Evolutionary conservation across 2,888 invertebrate species (phyloP), one percentile per base, ranked within the genome.

Genomic region (Notocelia uddmanniana): DNA sequence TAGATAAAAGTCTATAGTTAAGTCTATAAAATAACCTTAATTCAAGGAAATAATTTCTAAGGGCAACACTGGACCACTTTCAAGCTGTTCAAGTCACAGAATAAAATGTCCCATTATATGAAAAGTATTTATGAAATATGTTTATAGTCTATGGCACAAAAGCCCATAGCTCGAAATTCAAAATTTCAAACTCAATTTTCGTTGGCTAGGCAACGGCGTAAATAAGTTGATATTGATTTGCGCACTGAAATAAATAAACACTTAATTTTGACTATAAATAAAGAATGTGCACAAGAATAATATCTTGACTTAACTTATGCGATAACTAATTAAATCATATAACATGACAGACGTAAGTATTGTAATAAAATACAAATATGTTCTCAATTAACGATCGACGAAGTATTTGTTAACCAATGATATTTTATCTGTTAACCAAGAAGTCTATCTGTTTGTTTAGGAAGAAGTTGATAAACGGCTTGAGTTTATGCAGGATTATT

Each of bases 401-500:
- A 37, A 26, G 26, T 63, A 13, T 18, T 41, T 48, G 21, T 45
- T 58, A 41, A 67, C 52, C 23, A 64, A 50, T n/a, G n/a, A n/a
- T n/a, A n/a, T n/a, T n/a, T n/a, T 63, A 13, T 18, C 26, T 48
- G 21, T 45, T 58, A 41, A 67, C 52, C 23, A 64, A 50, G n/a
- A 5, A 37, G 26, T n/a, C 72, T 69, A 63, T 63, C 69, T 72
- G 48, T 69, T 76, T 66, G 55, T 66, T 74, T 82, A 81, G 48
- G 90, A 89, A 83, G 89, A 84, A 82, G 91, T 94, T 62, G 98
- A 98, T 90, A 90, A 94, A 64, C 95, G 98, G 26, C 90, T 98
- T 73, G 96, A 97, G 78, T 98, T 97, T 86, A 94, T 99, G 69
- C 95, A 96, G 68, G 96, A 96, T 82, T 98, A 96, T 84, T 89